phyloP scores from a whole-genome alignment of 2,888 invertebrate genomes.

The Dryomyza anilis region DNA sequence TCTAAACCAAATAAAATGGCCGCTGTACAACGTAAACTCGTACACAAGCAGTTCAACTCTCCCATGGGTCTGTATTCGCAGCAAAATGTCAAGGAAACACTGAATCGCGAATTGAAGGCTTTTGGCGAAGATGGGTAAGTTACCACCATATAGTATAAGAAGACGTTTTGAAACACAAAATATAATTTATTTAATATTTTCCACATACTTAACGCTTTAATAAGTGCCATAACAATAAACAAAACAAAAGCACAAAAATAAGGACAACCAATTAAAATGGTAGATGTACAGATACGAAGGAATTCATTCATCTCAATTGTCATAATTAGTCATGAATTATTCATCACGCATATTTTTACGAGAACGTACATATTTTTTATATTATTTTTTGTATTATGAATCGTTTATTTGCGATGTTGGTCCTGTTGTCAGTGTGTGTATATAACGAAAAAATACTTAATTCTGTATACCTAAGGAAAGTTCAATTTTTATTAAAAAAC shows the following conservation, averaged over 20 bases:
- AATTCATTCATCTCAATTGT: slow-evolving; percentile 11
- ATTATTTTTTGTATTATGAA: background rate
- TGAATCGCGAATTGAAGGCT: slow-evolving; percentile 77
- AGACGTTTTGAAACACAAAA: background rate
- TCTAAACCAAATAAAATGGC: too few relatives aligned
- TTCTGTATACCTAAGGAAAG: too few relatives aligned
- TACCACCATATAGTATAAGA: background rate
- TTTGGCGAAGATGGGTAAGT: slow-evolving; percentile 82
- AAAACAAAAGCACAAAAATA: background rate
- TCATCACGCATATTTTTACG: slow-evolving; percentile 16
- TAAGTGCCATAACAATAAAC: background rate
- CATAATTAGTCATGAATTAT: slow-evolving; percentile 26
- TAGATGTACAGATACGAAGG: background rate
- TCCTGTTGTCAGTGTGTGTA: background rate
- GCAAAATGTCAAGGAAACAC: slow-evolving; percentile 78
- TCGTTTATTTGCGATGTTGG: background rate
- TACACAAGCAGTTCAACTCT: slow-evolving; percentile 89
- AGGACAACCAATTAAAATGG: background rate
- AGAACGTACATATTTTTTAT: slow-evolving; percentile 4
- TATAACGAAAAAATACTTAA: too few relatives aligned
- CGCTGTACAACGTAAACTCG: slow-evolving; percentile 70
- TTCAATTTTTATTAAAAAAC: too few relatives aligned
- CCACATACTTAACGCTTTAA: too few relatives aligned
- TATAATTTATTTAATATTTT: too few relatives aligned
- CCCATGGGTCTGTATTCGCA: slow-evolving; percentile 85